Evolutionary conservation across 53 echinoderm and acorn worm genomes (phyloP).

Genomic region (Holothuria scabra): DNA sequence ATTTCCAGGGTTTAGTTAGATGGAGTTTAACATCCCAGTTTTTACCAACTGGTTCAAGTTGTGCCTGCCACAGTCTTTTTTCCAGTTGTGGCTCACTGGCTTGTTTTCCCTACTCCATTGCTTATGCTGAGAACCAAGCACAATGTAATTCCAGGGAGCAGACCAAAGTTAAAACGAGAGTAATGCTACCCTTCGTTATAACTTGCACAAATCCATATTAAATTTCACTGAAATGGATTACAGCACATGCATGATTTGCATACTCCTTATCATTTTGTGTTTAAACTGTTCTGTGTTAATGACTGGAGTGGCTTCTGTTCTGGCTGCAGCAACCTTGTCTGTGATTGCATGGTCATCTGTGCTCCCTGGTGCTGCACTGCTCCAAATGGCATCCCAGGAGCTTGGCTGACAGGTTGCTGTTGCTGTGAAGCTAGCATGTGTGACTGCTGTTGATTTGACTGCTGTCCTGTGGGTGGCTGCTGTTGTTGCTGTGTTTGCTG

Average conservation of each 20-base stretch:
- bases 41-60: too few relatives aligned
- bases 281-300: constrained; percentile 71
- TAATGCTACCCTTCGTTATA: too few relatives aligned
- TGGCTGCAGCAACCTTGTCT: constrained; percentile 20
- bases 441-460: constrained; percentile 13
- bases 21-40: too few relatives aligned
- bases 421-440: constrained; percentile 33
- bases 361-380: neutral
- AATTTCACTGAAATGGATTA: too few relatives aligned
- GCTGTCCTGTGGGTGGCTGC: constrained; percentile 50
- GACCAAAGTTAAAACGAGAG: too few relatives aligned
- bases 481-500: constrained; percentile 66
- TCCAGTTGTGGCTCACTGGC: too few relatives aligned
- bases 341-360: neutral
- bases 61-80: too few relatives aligned
- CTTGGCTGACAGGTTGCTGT: constrained; percentile 24
- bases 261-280: constrained; percentile 60
- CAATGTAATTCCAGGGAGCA: too few relatives aligned
- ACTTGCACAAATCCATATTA: too few relatives aligned
- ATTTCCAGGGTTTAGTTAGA: too few relatives aligned
- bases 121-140: too few relatives aligned
- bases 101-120: too few relatives aligned
- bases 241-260: neutral
- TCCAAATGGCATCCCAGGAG: constrained; percentile 20
- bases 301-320: constrained; percentile 72